Conservation (phyloP, 2,113 vertebrate species). For the Peromyscus polionotus region DNA sequence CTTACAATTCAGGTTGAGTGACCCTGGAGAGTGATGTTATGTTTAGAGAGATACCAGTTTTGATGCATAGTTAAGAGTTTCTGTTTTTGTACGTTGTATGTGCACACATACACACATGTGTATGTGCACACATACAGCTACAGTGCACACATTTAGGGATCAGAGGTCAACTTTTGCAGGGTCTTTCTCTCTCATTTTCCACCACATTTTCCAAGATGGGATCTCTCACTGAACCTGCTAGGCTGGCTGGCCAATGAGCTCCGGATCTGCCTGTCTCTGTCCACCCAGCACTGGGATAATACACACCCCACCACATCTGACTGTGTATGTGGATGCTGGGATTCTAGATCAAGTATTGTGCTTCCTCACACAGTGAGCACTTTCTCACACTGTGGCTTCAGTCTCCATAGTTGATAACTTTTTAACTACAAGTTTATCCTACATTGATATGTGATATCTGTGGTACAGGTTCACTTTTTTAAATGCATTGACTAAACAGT, state of each 20-base stretch:
- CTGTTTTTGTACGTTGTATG: background rate
- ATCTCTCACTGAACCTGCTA: background rate
- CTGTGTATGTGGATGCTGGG: background rate
- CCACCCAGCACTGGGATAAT: background rate
- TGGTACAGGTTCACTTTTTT: background rate
- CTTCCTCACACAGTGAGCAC: no score
- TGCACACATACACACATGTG: background rate
- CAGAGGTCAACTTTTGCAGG: background rate
- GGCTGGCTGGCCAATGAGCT: background rate
- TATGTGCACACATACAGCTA: accelerated
- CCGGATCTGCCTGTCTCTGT: background rate
- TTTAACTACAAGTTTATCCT: background rate
- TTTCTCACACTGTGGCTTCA: background rate
- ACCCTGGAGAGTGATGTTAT: background rate
- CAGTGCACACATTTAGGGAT: background rate
- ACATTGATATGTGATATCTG: background rate
- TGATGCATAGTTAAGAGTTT: background rate
- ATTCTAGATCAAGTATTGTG: no score
- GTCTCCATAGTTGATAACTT: background rate
- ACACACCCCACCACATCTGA: background rate
- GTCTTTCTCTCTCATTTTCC: background rate
- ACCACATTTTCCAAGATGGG: background rate
- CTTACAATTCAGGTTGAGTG: background rate
- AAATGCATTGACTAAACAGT: background rate
- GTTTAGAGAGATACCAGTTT: constrained; percentile 19